Evolutionary conservation across 1,140 invertebrate species (phyloP).

Genomic region (Drosophila kepulauana): DNA sequence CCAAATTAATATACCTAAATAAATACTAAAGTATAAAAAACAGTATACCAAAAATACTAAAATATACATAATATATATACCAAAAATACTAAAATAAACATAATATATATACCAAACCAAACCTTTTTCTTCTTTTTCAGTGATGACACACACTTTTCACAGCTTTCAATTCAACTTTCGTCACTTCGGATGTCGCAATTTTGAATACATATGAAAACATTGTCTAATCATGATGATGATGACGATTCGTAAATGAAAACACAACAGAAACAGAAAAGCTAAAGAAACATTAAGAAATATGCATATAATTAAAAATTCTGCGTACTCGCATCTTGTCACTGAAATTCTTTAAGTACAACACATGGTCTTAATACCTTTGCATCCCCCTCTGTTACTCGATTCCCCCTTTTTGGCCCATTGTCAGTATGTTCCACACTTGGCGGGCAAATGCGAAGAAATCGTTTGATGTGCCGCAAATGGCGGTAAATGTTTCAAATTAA

Average conservation of each 20-base stretch:
- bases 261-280: neutral
- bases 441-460: slow-evolving; percentile 5
- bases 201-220: neutral
- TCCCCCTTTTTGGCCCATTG: neutral
- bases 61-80: too few relatives aligned
- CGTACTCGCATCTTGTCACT: neutral
- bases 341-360: slow-evolving; percentile 4
- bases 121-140: too few relatives aligned
- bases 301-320: slow-evolving; percentile 4
- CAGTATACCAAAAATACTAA: too few relatives aligned
- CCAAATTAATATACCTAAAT: too few relatives aligned
- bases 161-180: neutral
- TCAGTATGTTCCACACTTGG: neutral
- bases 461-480: slow-evolving; percentile 63
- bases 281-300: neutral
- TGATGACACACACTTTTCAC: neutral
- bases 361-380: slow-evolving; percentile 4
- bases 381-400: neutral
- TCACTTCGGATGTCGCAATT: neutral
- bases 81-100: too few relatives aligned
- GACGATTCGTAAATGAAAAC: neutral
- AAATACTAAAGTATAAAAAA: too few relatives aligned
- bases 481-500: slow-evolving; percentile 58
- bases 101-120: too few relatives aligned
- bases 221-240: neutral